Conservation (phyloP, 2,797 vertebrate species). For the Ciconia nigra region DNA sequence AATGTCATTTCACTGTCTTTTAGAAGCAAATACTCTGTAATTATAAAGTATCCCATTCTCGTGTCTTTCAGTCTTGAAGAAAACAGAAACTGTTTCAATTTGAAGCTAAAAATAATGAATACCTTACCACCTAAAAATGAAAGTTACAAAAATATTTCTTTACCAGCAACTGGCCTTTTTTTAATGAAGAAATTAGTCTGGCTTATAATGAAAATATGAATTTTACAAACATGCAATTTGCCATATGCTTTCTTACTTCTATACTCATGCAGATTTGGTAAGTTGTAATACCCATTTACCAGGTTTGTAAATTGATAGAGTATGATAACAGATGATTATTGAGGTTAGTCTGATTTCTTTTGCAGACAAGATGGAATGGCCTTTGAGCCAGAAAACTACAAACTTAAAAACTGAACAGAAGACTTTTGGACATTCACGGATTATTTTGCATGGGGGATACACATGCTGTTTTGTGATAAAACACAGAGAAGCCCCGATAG, state of each 20-base stretch:
- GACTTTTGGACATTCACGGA: background rate
- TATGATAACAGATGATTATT: background rate
- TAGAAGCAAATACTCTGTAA: background rate
- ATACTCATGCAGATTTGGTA: background rate
- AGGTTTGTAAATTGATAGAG: background rate
- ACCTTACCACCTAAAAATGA: background rate
- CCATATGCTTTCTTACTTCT: background rate
- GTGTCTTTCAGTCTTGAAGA: background rate
- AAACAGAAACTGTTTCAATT: background rate
- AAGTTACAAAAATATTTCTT: background rate
- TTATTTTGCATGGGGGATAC: background rate
- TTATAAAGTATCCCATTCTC: background rate
- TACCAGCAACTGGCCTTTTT: background rate
- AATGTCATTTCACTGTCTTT: background rate
- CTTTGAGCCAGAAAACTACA: background rate
- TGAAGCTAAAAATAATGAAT: background rate
- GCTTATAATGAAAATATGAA: background rate
- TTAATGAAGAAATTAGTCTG: background rate
- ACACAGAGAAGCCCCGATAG: background rate
- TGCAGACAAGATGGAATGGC: background rate
- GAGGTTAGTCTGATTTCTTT: background rate
- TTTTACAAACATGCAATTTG: background rate
- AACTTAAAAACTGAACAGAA: background rate
- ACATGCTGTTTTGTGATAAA: background rate
- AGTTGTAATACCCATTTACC: background rate